Conservation (phyloP, 2,888 invertebrate genomes). For the Ophraella communa region DNA sequence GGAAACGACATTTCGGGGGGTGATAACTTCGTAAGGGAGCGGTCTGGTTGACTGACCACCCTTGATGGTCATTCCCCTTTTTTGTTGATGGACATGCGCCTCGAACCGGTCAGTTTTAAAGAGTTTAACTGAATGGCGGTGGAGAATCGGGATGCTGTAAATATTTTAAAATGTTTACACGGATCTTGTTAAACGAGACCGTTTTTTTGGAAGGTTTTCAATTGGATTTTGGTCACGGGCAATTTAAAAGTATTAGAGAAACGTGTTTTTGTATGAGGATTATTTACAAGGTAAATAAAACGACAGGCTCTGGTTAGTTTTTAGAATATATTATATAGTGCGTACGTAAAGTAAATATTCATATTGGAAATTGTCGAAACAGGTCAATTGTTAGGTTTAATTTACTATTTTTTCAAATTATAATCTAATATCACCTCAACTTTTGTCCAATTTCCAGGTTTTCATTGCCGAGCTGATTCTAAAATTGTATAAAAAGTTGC, state of each 20-base stretch:
- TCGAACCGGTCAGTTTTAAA: constrained; percentile 39
- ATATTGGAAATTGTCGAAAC: no score
- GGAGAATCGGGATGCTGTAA: constrained; percentile 35
- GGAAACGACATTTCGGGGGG: constrained; percentile 40
- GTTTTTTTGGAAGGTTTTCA: neutral
- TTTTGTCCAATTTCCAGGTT: no score
- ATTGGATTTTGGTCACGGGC: neutral
- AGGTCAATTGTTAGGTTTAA: no score
- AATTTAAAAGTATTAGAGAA: neutral
- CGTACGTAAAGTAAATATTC: no score
- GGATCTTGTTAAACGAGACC: constrained; percentile 25
- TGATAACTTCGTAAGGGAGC: constrained; percentile 46
- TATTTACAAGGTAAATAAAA: no score
- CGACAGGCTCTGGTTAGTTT: no score
- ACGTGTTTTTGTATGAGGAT: neutral
- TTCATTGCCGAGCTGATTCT: no score
- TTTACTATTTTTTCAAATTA: no score
- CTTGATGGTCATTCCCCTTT: constrained; percentile 40
- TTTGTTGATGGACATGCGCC: constrained; percentile 43
- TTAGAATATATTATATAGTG: no score
- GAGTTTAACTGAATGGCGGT: constrained; percentile 41
- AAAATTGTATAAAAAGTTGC: no score
- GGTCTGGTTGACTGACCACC: constrained; percentile 56
- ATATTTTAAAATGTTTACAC: constrained; percentile 28
- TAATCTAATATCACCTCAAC: no score